A percentile compares a stretch with the other conserved stretches of the same genome.
Conservation (phyloP, 2,888 invertebrate species). For the Cephus sareptanus region DNA sequence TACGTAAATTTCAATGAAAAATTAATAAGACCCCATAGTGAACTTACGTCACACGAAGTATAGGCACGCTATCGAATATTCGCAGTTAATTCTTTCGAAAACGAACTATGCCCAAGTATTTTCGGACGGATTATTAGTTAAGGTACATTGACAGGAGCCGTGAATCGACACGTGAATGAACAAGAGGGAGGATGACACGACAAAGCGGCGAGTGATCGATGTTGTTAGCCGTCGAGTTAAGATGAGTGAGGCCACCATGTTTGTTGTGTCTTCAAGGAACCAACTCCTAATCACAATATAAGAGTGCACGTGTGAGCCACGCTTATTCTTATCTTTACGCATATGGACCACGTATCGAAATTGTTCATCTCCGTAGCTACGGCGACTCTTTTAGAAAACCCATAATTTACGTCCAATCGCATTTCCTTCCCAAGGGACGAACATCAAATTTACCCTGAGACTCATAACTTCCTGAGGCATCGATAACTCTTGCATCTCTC, state of each 20-base stretch:
- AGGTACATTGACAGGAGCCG: constrained; percentile 38
- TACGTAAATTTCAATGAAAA: too few relatives aligned
- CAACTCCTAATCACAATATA: neutral
- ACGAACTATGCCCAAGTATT: constrained; percentile 10
- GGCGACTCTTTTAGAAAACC: too few relatives aligned
- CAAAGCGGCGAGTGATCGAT: constrained; percentile 56
- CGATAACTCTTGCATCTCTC: too few relatives aligned
- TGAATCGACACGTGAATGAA: constrained; percentile 47
- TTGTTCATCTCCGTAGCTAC: too few relatives aligned
- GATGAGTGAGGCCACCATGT: constrained; percentile 9
- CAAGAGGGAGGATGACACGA: constrained; percentile 50
- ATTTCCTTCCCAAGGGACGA: too few relatives aligned
- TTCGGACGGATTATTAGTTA: constrained; percentile 38
- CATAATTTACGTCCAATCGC: too few relatives aligned
- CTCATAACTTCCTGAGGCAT: too few relatives aligned
- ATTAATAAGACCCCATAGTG: too few relatives aligned
- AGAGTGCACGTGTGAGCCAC: constrained; percentile 9
- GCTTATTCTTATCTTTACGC: neutral
- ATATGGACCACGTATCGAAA: neutral
- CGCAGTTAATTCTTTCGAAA: constrained; percentile 2
- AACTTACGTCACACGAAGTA: too few relatives aligned
- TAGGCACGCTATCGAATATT: too few relatives aligned
- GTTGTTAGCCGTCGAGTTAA: constrained; percentile 26
- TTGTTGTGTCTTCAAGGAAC: constrained; percentile 16
- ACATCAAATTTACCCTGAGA: too few relatives aligned